Evolutionary conservation across 2,113 vertebrate genomes (phyloP).

Genomic region (Phalacrocorax pelagicus): DNA sequence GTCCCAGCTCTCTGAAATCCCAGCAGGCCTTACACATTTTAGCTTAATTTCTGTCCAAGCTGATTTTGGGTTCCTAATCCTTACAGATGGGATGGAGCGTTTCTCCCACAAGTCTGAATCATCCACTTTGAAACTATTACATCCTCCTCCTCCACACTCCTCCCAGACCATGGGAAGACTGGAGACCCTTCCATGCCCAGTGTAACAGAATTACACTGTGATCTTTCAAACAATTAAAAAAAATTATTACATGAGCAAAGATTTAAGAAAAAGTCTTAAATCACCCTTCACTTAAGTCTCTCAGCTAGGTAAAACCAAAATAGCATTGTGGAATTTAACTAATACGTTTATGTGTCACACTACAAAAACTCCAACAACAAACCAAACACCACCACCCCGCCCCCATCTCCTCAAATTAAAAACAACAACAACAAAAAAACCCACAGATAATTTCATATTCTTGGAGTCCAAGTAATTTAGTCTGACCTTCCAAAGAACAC

Average conservation of each 20-base stretch:
- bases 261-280: background rate
- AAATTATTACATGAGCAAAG: background rate
- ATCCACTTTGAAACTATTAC: background rate
- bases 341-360: background rate
- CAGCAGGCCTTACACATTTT: background rate
- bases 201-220: background rate
- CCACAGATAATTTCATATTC: background rate
- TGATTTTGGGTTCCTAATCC: background rate
- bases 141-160: background rate
- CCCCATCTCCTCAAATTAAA: too few species aligned
- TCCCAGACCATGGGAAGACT: background rate
- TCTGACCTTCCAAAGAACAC: background rate
- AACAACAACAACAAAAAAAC: background rate
- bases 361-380: background rate
- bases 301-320: background rate
- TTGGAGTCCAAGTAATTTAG: background rate
- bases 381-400: background rate
- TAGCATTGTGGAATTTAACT: background rate
- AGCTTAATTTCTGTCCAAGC: background rate
- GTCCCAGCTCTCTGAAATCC: background rate
- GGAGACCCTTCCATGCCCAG: background rate
- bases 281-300: background rate
- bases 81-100: background rate
- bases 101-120: background rate
- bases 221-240: background rate